A percentile compares a stretch with the other conserved stretches of the same genome.
Evolutionary conservation across 1,140 invertebrate species (phyloP).

Genomic region (Conopomorpha cramerella): DNA sequence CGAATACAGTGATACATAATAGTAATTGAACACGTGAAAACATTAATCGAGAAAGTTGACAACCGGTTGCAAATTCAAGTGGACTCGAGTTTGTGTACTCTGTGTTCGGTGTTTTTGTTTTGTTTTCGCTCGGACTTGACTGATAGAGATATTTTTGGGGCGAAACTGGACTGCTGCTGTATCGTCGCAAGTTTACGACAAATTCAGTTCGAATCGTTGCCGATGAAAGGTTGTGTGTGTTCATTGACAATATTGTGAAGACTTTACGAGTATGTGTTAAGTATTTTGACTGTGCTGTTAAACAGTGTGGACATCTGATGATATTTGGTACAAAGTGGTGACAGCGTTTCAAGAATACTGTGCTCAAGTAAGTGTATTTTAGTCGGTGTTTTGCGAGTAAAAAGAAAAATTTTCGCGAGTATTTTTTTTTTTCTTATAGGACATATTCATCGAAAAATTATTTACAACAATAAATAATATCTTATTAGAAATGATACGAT

Average conservation of each 20-base stretch:
- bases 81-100: conserved; percentile 26
- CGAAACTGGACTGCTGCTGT: conserved; percentile 29
- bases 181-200: conserved; percentile 20
- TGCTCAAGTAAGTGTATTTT: too few species aligned
- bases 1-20: too few species aligned
- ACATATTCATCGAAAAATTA: too few species aligned
- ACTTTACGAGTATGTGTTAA: conserved; percentile 11
- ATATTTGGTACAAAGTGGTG: too few species aligned
- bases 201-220: conserved; percentile 15
- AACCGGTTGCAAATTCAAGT: conserved; percentile 5
- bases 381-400: too few species aligned
- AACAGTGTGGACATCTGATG: conserved; percentile 16
- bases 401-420: too few species aligned
- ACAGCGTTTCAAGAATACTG: too few species aligned
- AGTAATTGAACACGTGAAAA: too few species aligned
- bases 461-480: too few species aligned
- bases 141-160: conserved; percentile 31
- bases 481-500: too few species aligned
- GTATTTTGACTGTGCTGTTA: conserved; percentile 16
- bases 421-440: too few species aligned
- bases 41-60: conserved; percentile 18
- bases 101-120: conserved; percentile 42
- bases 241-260: conserved; percentile 7
- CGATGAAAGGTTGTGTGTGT: conserved; percentile 13
- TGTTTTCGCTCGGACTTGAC: conserved; percentile 31